These are phyloP conservation scores for Crotalus horridus DNA, from an alignment of 2,113 vertebrate genomes.

Conservation along the genomic window DNA sequence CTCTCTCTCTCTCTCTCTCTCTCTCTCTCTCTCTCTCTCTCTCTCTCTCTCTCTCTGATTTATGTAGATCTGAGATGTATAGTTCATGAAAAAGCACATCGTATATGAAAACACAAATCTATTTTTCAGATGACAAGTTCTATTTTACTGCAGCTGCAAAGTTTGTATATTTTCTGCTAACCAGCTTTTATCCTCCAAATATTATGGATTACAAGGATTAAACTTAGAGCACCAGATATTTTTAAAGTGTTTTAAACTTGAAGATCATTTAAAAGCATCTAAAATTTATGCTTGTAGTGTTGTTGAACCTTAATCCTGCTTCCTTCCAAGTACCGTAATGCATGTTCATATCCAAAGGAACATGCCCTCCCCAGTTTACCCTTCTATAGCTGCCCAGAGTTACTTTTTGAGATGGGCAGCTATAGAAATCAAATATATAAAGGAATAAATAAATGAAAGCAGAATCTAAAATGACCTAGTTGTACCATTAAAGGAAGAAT, in stretches of 20 bases:
- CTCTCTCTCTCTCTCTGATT: not conserved
- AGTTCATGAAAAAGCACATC: not conserved
- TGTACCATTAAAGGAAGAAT: not conserved
- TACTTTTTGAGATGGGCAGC: not conserved
- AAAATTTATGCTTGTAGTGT: too few species aligned
- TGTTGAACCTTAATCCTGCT: not conserved
- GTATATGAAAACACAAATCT: not conserved
- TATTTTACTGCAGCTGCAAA: not conserved
- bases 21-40: too few species aligned
- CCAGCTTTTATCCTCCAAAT: not conserved
- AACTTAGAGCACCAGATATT: not conserved
- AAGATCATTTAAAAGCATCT: not conserved
- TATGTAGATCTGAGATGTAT: not conserved
- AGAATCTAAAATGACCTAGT: not conserved
- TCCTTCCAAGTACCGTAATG: not conserved
- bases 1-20: too few species aligned
- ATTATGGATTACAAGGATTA: not conserved
- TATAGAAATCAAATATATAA: not conserved
- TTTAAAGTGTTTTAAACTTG: not conserved
- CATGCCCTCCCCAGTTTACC: not conserved
- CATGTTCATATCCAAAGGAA: not conserved
- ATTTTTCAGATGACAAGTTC: not conserved
- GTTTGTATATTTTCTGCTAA: not conserved
- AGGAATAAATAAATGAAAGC: not conserved
- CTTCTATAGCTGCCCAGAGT: not conserved